Evolutionary conservation across 1,140 invertebrate species (phyloP).

Genomic region (Drosophila triauraria): DNA sequence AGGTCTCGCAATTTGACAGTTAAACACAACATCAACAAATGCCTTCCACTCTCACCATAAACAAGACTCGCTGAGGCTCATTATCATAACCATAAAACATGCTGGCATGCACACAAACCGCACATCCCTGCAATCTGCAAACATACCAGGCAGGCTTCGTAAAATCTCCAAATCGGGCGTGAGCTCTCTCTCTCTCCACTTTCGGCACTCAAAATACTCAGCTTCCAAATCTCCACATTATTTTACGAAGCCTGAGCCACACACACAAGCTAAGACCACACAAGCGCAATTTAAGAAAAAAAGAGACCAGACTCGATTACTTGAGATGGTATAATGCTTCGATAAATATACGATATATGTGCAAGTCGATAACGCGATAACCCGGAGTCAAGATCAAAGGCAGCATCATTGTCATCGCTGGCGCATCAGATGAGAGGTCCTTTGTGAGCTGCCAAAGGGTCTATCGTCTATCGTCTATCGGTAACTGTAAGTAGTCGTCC

Average conservation of each 20-base stretch:
- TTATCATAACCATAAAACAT: background rate
- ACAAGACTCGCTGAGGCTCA: background rate
- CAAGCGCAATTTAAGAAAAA: conserved; percentile 10
- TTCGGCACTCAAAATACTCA: background rate
- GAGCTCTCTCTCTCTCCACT: background rate
- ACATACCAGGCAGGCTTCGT: conserved; percentile 14
- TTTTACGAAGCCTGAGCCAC: conserved; percentile 21
- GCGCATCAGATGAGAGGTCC: conserved; percentile 34
- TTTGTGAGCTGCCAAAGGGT: conserved; percentile 17
- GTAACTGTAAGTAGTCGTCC: conserved; percentile 51
- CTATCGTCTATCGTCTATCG: conserved; percentile 9
- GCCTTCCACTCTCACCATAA: background rate
- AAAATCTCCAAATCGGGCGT: background rate
- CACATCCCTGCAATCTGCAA: conserved; percentile 9
- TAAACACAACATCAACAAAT: conserved; percentile 4
- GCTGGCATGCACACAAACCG: background rate
- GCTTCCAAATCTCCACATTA: background rate
- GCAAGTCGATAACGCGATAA: conserved; percentile 13
- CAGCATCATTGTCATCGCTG: conserved; percentile 39
- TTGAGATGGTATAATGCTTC: conserved; percentile 29
- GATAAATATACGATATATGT: conserved; percentile 20
- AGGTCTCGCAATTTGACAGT: conserved; percentile 15
- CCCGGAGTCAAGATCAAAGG: conserved; percentile 21
- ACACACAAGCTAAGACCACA: conserved; percentile 12
- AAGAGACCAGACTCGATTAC: background rate